Evolutionary conservation across 2,888 invertebrate genomes (phyloP), one percentile per base, ranked within the genome.

Genomic region (Punctoribates punctum): DNA sequence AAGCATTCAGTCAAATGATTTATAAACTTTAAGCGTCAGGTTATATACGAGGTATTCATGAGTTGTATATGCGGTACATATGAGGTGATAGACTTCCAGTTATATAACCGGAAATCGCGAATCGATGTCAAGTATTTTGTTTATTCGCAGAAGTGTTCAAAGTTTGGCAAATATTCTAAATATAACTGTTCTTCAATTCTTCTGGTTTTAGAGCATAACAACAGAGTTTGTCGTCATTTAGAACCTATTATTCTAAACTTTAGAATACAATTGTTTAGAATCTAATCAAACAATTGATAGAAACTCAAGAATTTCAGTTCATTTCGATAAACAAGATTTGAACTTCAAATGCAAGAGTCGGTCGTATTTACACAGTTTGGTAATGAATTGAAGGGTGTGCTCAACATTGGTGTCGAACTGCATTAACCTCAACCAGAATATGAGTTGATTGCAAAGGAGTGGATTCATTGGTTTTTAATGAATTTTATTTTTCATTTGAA

Each of bases 41-140:
- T 70, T 70, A 70, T 70, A 29, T 70, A 70, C 34, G 34, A 34
- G n/a, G n/a, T n/a, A n/a, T n/a, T n/a, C n/a, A n/a, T n/a, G n/a
- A n/a, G n/a, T n/a, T n/a, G n/a, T n/a, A n/a, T n/a, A 67, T 15
- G 34, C 1, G n/a, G 38, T 48, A 3, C 11, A n/a, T 60, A 60
- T 5, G 20, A 42, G 42, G 13, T 42, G 8, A 5, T 8, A 13
- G 1, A 5, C 27, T 11, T 62, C 23, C 3, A 62, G 62, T 62
- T 62, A 29, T 29, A 4, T 62, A 65, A 65, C 65, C 29, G 65
- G 65, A 34, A 65, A 27, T 65, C 17, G n/a, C 34, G 27, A 34
- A 29, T 25, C 27, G 25, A 62, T 62, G 62, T 62, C 62, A 62
- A 62, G 62, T 62, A 25, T 62, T 62, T 42, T 42, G 42, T 42